Conservation (phyloP, 2,888 invertebrate genomes). For the Antheraea yamamai region DNA sequence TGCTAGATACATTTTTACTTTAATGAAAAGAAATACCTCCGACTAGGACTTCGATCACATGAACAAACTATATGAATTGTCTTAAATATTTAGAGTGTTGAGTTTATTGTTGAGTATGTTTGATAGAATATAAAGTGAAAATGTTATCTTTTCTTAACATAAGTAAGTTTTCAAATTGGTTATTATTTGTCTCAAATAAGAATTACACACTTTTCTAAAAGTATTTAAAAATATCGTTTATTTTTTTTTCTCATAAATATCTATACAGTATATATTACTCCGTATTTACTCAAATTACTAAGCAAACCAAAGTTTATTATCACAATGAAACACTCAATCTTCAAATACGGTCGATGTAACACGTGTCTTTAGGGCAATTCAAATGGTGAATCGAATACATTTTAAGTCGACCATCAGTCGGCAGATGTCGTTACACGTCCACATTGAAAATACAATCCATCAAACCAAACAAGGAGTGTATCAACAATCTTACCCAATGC, state of each 20-base stretch:
- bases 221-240: not conserved
- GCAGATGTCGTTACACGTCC: constrained; percentile 51
- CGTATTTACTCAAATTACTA: not conserved
- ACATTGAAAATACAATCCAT: constrained; percentile 55
- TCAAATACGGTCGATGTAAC: not conserved
- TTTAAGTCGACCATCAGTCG: constrained; percentile 41
- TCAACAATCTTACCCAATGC: constrained; percentile 43
- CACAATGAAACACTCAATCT: not conserved
- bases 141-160: not conserved
- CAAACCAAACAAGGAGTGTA: constrained; percentile 49
- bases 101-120: not conserved
- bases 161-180: not conserved
- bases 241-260: not conserved
- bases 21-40: too few species aligned
- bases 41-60: too few species aligned
- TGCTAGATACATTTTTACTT: too few species aligned
- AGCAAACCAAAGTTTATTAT: not conserved
- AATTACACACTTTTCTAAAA: not conserved
- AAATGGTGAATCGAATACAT: constrained; percentile 23
- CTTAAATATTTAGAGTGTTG: not conserved
- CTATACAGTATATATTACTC: not conserved
- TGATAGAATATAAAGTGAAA: not conserved
- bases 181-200: not conserved
- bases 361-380: not conserved
- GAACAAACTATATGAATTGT: too few species aligned